Base-by-base conservation (phyloP, 2,797 vertebrate species). In the Pyrocephalus nanus region DNA sequence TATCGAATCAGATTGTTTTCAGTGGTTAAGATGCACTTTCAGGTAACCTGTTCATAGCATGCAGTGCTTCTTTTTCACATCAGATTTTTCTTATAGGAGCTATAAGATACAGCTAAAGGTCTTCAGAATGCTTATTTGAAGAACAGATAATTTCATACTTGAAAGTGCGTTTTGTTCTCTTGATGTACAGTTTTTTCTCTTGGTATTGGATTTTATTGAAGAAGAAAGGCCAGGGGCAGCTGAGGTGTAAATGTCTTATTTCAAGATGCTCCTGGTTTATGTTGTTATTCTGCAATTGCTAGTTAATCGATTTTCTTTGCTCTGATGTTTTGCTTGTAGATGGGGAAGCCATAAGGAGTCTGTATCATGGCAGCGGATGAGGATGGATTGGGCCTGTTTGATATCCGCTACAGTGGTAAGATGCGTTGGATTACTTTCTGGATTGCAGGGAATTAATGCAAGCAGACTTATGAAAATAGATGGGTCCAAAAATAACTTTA, bases 311-410 rank as follows among this genome's bases (percentile, higher is more conserved):
- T 66, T 53, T 6, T 55, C 32, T 84, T 58, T 66, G 20, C 80
- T 85, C 76, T 95, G 85, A 20, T 91, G 8, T 84, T 84, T 95
- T 69, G 5, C 69, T 76, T 5, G 0, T 65, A 98, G 97, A 98
- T 98, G 98, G 97, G 67, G 94, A 90, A 96, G 90, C 57, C 88
- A 11, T 97, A 97, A 96, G 96, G 71, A 93, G 72, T 88, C 90
- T 96, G 79, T 96, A 98, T 94, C 97, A 98, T 98, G 98, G 98
- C 97, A 97, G 76, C 97, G 29, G 96, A 96, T 96, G 97, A 98
- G 88, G 96, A 97, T 96, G 97, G 96, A 86, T 88, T 97, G 89
- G 95, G 91, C 95, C 95, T 97, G 92, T 97, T 97, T 91, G 97
- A 96, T 92, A 85, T 70, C 75, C 80, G 80, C 66, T 93, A 79